phyloP scores from a whole-genome alignment of 2,113 vertebrate species.

The Podocnemis expansa region DNA sequence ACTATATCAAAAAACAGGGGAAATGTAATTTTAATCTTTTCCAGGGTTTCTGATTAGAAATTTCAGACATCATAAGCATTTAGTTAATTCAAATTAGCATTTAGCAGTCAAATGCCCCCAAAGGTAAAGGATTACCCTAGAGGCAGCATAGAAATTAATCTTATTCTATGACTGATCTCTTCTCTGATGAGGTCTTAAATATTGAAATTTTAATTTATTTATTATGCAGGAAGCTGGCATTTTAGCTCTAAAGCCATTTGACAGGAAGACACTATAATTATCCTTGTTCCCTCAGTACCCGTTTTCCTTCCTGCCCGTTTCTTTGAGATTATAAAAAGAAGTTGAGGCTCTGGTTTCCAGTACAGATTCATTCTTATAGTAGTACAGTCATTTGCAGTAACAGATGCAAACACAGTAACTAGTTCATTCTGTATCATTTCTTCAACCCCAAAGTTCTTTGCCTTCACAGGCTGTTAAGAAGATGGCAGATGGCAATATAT shows the following conservation, averaged over 20 bases:
- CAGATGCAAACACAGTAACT: conserved; percentile 36
- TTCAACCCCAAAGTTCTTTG: conserved; percentile 44
- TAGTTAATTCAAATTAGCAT: conserved; percentile 65
- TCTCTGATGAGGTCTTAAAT: conserved; percentile 58
- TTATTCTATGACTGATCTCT: conserved; percentile 36
- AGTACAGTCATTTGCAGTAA: conserved; percentile 44
- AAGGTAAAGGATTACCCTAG: conserved; percentile 20
- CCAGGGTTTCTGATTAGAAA: conserved; percentile 59
- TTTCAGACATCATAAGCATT: conserved; percentile 44
- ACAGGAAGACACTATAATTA: conserved; percentile 45
- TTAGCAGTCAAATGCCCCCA: conserved; percentile 57
- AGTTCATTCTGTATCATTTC: conserved; percentile 58
- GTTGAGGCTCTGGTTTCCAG: neutral
- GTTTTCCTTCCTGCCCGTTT: conserved; percentile 1
- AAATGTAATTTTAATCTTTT: conserved; percentile 54
- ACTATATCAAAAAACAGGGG: neutral
- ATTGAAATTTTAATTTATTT: conserved; percentile 69
- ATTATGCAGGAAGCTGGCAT: conserved; percentile 59
- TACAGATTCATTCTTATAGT: conserved; percentile 7
- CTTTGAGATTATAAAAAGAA: neutral
- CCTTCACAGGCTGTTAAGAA: conserved; percentile 3
- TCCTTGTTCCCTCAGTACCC: neutral
- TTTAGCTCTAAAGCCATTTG: conserved; percentile 49
- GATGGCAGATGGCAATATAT: conserved; percentile 63
- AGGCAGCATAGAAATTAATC: conserved; percentile 41